Evolutionary conservation across 2,888 invertebrate genomes (phyloP).

Genomic region (Erannis defoliaria): DNA sequence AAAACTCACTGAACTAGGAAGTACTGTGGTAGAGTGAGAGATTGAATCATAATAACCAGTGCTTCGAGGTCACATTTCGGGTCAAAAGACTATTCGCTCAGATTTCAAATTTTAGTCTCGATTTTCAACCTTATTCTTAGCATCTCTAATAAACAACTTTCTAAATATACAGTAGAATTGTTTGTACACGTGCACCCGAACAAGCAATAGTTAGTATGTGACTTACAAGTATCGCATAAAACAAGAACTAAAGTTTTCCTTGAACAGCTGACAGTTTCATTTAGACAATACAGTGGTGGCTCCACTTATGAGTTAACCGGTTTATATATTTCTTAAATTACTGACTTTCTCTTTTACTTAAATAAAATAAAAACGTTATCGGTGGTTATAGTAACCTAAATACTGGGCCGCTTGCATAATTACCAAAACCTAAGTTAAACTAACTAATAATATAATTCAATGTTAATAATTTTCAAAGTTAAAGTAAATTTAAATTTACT

Average conservation of each 20-base stretch:
- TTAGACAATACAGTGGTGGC: neutral
- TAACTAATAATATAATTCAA: too few relatives aligned
- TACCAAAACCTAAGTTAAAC: neutral
- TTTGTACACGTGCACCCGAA: neutral
- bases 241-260: neutral
- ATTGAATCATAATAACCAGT: conserved; percentile 2
- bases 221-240: neutral
- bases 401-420: neutral
- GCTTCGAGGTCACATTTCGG: too few relatives aligned
- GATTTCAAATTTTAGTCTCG: neutral
- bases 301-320: neutral
- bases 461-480: too few relatives aligned
- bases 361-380: too few relatives aligned
- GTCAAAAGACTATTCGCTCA: too few relatives aligned
- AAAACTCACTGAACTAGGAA: neutral
- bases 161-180: neutral
- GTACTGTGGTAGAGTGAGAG: neutral
- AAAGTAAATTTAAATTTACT: too few relatives aligned
- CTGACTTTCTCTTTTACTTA: conserved; percentile 1
- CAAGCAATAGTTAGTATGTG: neutral
- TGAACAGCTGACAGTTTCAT: neutral
- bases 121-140: too few relatives aligned
- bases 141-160: neutral
- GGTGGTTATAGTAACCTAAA: neutral
- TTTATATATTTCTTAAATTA: neutral